phyloP scores from a whole-genome alignment of 2,113 vertebrate species.

The Cyphomyrus plagiostoma region DNA sequence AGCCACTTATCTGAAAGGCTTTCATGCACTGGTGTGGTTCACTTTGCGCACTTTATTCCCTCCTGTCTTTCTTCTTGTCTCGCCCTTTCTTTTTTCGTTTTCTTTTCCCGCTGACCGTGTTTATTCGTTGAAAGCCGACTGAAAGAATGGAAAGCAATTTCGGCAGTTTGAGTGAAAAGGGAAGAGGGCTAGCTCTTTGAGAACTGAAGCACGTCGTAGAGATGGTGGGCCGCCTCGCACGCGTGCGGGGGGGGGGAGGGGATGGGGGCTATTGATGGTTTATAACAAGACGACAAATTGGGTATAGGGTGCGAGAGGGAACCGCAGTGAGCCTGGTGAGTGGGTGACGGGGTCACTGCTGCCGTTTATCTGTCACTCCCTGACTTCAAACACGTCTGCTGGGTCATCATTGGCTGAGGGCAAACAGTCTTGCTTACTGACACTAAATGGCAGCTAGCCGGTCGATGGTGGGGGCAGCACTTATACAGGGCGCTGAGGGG shows the following conservation, averaged over 20 bases:
- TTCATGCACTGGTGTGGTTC: slow-evolving; percentile 27
- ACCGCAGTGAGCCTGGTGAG: slow-evolving; percentile 44
- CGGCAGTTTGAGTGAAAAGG: slow-evolving; percentile 25
- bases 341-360: slow-evolving; percentile 43
- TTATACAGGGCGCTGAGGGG: background rate
- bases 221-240: slow-evolving; percentile 29
- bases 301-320: slow-evolving; percentile 36
- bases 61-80: background rate
- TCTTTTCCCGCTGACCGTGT: slow-evolving; percentile 34
- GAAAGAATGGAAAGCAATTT: slow-evolving; percentile 39
- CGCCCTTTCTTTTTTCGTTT: background rate
- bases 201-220: slow-evolving; percentile 33
- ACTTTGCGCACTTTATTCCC: background rate
- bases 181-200: slow-evolving; percentile 34
- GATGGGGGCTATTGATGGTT: slow-evolving; percentile 24
- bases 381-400: slow-evolving; percentile 31
- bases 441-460: background rate
- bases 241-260: background rate
- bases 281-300: slow-evolving; percentile 44
- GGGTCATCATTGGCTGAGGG: slow-evolving; percentile 32
- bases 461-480: background rate
- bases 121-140: slow-evolving; percentile 29
- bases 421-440: background rate
- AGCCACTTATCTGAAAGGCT: slow-evolving; percentile 26
- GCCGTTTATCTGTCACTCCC: slow-evolving; percentile 36